Conservation (phyloP, 2,888 invertebrate species). For the Rotaria socialis region DNA sequence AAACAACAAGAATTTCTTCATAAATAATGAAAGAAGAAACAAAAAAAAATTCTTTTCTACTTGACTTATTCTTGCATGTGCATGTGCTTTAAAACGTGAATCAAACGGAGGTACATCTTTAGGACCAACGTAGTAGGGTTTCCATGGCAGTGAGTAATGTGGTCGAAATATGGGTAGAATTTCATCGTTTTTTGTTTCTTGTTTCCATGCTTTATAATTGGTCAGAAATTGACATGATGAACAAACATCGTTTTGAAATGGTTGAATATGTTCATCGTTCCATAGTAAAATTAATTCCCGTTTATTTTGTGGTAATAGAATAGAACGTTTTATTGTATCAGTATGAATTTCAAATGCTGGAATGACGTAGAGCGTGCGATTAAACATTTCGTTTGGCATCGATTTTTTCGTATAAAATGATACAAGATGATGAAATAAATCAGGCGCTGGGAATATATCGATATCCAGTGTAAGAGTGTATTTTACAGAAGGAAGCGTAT, state of each 20-base stretch:
- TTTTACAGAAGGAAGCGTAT: not conserved
- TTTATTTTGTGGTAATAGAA: conserved; percentile 32
- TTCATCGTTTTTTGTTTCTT: not conserved
- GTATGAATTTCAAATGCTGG: conserved; percentile 28
- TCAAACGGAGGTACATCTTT: not conserved
- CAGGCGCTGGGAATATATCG: conserved; percentile 14
- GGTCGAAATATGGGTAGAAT: conserved; percentile 12
- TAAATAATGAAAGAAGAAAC: no score
- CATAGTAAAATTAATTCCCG: conserved; percentile 2
- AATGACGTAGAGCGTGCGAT: conserved; percentile 9
- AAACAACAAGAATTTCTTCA: not conserved
- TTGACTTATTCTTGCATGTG: conserved; percentile 26
- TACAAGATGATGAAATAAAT: conserved; percentile 9
- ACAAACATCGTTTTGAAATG: not conserved
- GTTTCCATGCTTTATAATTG: conserved; percentile 27
- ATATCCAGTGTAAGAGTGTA: conserved; percentile 28
- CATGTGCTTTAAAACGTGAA: conserved; percentile 10
- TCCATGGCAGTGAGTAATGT: conserved; percentile 18
- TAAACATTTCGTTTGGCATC: not conserved
- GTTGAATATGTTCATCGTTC: conserved; percentile 32
- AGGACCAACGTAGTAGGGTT: not conserved
- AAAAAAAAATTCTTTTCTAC: not conserved
- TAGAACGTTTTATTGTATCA: not conserved
- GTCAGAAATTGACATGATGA: not conserved
- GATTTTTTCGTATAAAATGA: not conserved